Evolutionary conservation across 1,140 invertebrate genomes (phyloP), one percentile per base, ranked within the genome.

Genomic region (Cardiocondyla obscurior): DNA sequence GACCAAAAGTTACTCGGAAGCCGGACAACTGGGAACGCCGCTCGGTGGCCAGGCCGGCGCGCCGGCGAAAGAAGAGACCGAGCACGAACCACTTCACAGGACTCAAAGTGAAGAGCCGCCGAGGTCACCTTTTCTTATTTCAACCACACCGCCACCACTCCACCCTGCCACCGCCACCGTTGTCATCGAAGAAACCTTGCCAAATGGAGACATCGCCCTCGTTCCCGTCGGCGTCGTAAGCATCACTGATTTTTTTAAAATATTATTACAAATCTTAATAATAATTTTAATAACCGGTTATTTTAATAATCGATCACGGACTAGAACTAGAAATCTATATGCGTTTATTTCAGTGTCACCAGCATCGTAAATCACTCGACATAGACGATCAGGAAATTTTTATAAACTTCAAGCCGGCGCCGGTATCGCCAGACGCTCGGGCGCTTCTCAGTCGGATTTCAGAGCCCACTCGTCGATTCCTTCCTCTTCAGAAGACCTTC

Each of bases 1-100:
- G 60, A 96, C 96, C 16, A 98, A 98, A 93, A 98, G 97, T 85
- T 97, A 96, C 87, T 98, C 97, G 0, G 97, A 98, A 94, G 97
- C 97, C 28, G 96, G 96, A 91, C 94, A 94, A 92, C 94, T 95
- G 79, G 93, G 94, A 0, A 92, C 90, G 49, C 92, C 94, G 10
- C 81, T 94, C 22, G 91, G 92, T 60, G 82, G 85, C 4, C 90
- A 89, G 25, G 46, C 70, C 36, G 72, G 77, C 0, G 53, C 85
- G 8, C 22, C 57, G 0, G 25, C 82, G 0, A 93, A 90, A 36
- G 90, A 91, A 5, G 91, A 91, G 84, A 91, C 92, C 33, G 96
- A 96, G 36, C 97, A 98, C 89, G 97, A 97, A 87, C 95, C 96
- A 84, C 94, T 97, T 44, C 96, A 97, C 86, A 95, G 97, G 87